Percentiles rank a stretch among this genome's conserved stretches.
Conservation (phyloP, 2,113 vertebrate species). For the Jacana jacana region DNA sequence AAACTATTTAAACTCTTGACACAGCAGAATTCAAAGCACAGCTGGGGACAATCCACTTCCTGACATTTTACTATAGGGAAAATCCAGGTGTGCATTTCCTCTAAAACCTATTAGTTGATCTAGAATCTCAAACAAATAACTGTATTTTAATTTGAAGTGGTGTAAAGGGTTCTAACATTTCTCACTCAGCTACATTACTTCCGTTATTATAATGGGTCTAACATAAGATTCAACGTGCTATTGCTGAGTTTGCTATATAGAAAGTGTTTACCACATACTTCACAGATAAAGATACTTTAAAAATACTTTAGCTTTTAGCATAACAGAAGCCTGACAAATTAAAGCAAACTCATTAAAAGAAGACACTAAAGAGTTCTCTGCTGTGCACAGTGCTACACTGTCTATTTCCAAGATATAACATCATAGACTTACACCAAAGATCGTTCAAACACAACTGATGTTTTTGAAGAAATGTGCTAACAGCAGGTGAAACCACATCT, state of each 20-base stretch:
- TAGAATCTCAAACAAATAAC: background rate
- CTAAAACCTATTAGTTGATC: background rate
- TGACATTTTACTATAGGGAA: background rate
- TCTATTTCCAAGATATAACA: background rate
- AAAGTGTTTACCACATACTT: background rate
- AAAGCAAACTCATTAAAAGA: background rate
- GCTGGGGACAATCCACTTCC: background rate
- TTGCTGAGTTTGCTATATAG: background rate
- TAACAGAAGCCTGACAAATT: background rate
- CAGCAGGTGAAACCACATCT: background rate
- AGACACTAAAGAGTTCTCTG: background rate
- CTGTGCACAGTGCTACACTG: background rate
- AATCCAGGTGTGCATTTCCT: fast-evolving
- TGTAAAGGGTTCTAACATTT: background rate
- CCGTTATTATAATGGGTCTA: background rate
- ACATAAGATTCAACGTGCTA: background rate
- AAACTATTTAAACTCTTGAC: background rate
- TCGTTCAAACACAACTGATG: background rate
- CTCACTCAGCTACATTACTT: background rate
- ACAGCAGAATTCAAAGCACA: background rate
- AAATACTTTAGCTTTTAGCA: background rate
- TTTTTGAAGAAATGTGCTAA: background rate
- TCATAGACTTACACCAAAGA: background rate
- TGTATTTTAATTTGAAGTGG: background rate
- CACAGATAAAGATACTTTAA: background rate